Evolutionary conservation across 1,140 invertebrate species (phyloP).

Genomic region (Nilaparvata lugens): DNA sequence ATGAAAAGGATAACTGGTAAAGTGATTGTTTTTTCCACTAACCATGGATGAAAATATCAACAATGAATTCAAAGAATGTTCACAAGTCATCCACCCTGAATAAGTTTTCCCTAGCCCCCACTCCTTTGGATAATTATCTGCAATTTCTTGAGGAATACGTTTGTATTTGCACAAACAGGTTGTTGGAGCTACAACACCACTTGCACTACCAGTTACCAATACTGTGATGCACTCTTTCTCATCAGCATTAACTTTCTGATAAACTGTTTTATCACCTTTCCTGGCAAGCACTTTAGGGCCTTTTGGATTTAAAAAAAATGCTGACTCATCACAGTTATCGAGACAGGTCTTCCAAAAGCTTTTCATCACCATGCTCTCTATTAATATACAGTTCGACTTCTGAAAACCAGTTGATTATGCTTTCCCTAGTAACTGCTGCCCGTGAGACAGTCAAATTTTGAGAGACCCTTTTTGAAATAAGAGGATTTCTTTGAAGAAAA

Average conservation of each 20-base stretch:
- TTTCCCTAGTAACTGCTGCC: constrained; percentile 25
- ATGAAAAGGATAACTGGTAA: constrained; percentile 34
- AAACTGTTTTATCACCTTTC: constrained; percentile 18
- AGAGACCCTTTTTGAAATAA: not conserved
- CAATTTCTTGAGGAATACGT: constrained; percentile 16
- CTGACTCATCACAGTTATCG: constrained; percentile 17
- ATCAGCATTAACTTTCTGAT: constrained; percentile 16
- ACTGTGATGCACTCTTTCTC: constrained; percentile 19
- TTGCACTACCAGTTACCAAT: not conserved
- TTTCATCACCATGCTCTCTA: not conserved
- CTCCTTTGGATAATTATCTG: constrained; percentile 10
- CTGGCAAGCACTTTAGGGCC: constrained; percentile 16
- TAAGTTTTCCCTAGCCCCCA: constrained; percentile 26
- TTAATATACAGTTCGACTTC: not conserved
- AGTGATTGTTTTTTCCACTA: constrained; percentile 16
- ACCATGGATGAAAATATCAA: constrained; percentile 20
- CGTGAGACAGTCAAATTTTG: constrained; percentile 4
- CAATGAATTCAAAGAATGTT: constrained; percentile 15
- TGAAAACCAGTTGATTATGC: not conserved
- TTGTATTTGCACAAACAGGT: constrained; percentile 25
- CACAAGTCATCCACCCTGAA: constrained; percentile 25
- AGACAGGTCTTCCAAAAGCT: not conserved
- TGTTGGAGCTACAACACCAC: not conserved
- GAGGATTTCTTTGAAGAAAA: constrained; percentile 7
- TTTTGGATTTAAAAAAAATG: constrained; percentile 17